A percentile compares a stretch with the other conserved stretches of the same genome.
Conservation (phyloP, 2,797 vertebrate genomes). For the Oryzias sinensis region DNA sequence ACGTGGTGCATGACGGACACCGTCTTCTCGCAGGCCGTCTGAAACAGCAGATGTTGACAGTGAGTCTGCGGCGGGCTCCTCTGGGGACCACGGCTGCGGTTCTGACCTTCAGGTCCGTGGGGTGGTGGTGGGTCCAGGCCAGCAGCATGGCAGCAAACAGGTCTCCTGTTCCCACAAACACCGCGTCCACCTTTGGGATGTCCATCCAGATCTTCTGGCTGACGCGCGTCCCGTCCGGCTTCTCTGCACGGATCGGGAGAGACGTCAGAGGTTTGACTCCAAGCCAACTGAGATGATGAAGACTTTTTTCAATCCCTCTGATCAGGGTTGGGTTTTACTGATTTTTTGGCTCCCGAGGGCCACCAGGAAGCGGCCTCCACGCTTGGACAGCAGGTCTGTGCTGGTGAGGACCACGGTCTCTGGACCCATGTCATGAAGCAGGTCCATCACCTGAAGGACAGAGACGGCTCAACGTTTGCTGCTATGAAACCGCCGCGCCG, state of each 20-base stretch:
- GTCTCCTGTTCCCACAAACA: conserved; percentile 95
- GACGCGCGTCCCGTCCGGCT: conserved; percentile 77
- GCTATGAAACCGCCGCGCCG: too few species aligned
- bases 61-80: too few species aligned
- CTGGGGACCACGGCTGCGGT: too few species aligned
- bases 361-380: conserved; percentile 85
- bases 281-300: not conserved
- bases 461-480: not conserved
- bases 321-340: conserved; percentile 61
- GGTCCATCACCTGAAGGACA: conserved; percentile 88
- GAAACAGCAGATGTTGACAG: conserved; percentile 17
- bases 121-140: conserved; percentile 94
- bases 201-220: conserved; percentile 89
- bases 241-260: conserved; percentile 64
- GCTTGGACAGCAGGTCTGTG: conserved; percentile 84
- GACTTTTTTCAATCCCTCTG: not conserved
- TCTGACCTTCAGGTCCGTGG: conserved; percentile 89
- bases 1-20: conserved; percentile 95
- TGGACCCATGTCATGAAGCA: conserved; percentile 93
- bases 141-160: conserved; percentile 95
- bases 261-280: not conserved
- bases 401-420: conserved; percentile 96
- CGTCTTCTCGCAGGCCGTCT: conserved; percentile 96
- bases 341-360: conserved; percentile 89
- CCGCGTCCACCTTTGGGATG: conserved; percentile 89